Evolutionary conservation across 2,113 vertebrate genomes (phyloP).

Genomic region (Perca flavescens): DNA sequence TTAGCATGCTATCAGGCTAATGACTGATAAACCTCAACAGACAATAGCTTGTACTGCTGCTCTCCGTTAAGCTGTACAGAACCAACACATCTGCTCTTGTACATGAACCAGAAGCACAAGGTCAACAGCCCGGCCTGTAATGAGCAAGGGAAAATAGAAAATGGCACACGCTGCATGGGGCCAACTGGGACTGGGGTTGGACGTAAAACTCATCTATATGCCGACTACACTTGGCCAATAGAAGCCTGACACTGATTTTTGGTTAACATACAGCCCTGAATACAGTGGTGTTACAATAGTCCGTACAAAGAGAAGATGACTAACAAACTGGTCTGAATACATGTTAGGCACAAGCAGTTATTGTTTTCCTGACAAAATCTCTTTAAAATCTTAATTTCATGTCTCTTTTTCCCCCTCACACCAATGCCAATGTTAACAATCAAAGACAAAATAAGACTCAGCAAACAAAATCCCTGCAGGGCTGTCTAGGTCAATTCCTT

Average conservation of each 20-base stretch:
- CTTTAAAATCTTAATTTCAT: conserved; percentile 30
- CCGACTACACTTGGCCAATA: conserved; percentile 39
- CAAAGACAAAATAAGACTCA: conserved; percentile 48
- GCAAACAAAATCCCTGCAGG: conserved; percentile 67
- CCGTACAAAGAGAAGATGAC: neutral
- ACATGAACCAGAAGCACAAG: conserved; percentile 71
- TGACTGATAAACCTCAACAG: conserved; percentile 69
- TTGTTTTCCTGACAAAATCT: conserved; percentile 17
- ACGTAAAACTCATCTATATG: conserved; percentile 74
- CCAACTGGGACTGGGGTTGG: conserved; percentile 52
- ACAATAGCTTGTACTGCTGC: conserved; percentile 60
- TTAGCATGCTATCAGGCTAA: conserved; percentile 73
- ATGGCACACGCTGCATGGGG: conserved; percentile 55
- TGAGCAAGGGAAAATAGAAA: conserved; percentile 74
- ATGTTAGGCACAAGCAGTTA: neutral
- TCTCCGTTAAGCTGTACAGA: conserved; percentile 58
- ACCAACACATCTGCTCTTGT: conserved; percentile 73
- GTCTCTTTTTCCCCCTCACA: conserved; percentile 20
- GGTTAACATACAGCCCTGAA: neutral
- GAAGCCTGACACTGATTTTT: conserved; percentile 12
- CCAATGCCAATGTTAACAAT: conserved; percentile 49
- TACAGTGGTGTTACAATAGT: neutral
- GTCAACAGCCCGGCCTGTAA: conserved; percentile 74
- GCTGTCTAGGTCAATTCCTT: conserved; percentile 74
- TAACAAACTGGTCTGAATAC: conserved; percentile 2